Base-by-base conservation (phyloP, 37 sponge, comb jelly and placozoan species). In the Aplysina aerophoba region DNA sequence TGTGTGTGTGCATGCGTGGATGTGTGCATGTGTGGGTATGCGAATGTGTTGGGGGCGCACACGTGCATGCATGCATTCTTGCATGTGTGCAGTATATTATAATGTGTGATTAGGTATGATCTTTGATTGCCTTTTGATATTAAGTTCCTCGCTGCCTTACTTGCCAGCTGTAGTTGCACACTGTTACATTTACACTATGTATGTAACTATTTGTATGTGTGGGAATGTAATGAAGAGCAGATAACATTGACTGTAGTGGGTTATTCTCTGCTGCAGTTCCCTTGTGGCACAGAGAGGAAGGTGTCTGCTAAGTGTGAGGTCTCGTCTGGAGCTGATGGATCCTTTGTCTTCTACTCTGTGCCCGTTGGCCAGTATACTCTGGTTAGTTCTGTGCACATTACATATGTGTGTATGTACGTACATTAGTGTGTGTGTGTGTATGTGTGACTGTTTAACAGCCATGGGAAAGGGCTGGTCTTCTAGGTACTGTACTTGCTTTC, bases 321-420 rank as follows among this genome's bases (percentile, higher is more conserved):
- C 0, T 0, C 21, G 0, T 96, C 96, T 28, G 83, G 71, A 58
- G 53, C 53, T 21, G 40, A n/a, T 39, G 96, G 96, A 15, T 24
- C 28, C 1, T 93, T 96, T 60, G 12, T 24, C 15, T 96, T 93
- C 81, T 55, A 56, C 25, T 80, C 92, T 36, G 74, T 96, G 25
- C 91, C 96, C 61, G 85, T 90, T 83, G 96, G 94, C 4, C 20
- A 27, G 12, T 96, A 93, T 58, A 62, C 55, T 3, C 40, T 94
- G 85, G 94, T 94, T 16, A 85, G 93, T 50, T 31, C 1, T 27
- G 56, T 73, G n/a, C n/a, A n/a, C n/a, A n/a, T n/a, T n/a, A n/a
- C n/a, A n/a, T n/a, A n/a, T n/a, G n/a, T n/a, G n/a, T n/a, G n/a
- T n/a, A n/a, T n/a, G n/a, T n/a, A n/a, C n/a, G n/a, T n/a, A n/a